Evolutionary conservation across 2,797 vertebrate genomes (phyloP).

Genomic region (Rhinichthys osculus): DNA sequence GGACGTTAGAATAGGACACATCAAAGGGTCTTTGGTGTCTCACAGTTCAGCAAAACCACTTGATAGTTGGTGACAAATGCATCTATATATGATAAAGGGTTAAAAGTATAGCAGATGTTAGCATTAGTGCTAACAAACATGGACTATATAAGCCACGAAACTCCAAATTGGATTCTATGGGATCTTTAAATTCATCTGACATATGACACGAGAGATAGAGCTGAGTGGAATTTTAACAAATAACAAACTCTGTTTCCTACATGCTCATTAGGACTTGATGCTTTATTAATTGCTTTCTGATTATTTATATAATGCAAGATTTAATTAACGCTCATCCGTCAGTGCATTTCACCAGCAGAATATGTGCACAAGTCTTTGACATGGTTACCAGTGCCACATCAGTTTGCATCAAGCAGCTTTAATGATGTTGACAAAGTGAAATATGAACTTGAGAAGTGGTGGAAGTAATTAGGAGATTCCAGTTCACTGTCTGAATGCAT

Average conservation of each 20-base stretch:
- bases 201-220: neutral
- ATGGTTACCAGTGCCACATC: conserved; percentile 15
- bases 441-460: conserved; percentile 18
- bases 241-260: neutral
- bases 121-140: neutral
- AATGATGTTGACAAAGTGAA: conserved; percentile 41
- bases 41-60: neutral
- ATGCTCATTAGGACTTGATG: neutral
- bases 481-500: conserved; percentile 71
- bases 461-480: conserved; percentile 25
- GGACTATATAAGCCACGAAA: neutral
- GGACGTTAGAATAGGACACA: neutral
- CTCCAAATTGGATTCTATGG: neutral
- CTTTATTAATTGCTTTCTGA: conserved; percentile 23
- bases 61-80: neutral
- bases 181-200: neutral
- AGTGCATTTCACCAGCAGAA: conserved; percentile 1
- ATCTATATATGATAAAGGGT: neutral
- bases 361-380: neutral
- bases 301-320: conserved; percentile 24
- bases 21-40: neutral
- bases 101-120: neutral
- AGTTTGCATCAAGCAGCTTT: conserved; percentile 26
- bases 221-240: conserved; percentile 27
- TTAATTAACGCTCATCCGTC: conserved; percentile 25